phyloP scores from a whole-genome alignment of 2,113 vertebrate species.

The Bujurquina vittata region DNA sequence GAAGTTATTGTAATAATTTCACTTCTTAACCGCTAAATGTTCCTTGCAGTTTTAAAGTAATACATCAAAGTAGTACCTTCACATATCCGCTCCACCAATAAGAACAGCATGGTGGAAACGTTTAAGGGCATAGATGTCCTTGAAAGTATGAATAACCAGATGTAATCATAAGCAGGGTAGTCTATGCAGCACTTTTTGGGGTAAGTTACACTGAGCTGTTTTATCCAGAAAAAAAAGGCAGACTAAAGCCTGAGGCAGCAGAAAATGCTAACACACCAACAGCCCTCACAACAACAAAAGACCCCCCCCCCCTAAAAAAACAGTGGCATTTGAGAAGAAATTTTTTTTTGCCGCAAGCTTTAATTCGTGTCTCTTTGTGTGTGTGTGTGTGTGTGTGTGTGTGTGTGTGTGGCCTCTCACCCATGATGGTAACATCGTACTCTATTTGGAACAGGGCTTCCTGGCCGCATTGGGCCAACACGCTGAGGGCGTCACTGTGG shows the following conservation, averaged over 20 bases:
- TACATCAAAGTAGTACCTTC: background rate
- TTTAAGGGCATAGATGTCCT: background rate
- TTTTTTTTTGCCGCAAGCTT: background rate
- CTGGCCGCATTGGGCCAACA: slow-evolving; percentile 89
- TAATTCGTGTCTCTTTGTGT: background rate
- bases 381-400: background rate
- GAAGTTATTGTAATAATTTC: background rate
- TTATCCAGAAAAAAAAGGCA: background rate
- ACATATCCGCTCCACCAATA: background rate
- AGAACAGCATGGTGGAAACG: background rate
- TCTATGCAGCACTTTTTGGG: background rate
- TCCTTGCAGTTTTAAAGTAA: background rate
- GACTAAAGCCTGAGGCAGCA: slow-evolving; percentile 6
- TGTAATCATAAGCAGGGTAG: background rate
- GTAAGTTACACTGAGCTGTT: background rate
- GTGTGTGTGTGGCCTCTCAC: slow-evolving; percentile 77
- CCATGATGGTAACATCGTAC: slow-evolving; percentile 94
- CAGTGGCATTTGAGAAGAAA: slow-evolving; percentile 12
- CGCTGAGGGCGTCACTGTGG: slow-evolving; percentile 86
- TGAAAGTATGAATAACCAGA: background rate
- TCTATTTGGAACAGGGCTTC: slow-evolving; percentile 95
- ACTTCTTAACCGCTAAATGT: background rate
- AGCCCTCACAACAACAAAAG: slow-evolving; percentile 4
- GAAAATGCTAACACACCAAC: slow-evolving; percentile 19
- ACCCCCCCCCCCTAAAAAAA: background rate